Percentiles rank a stretch among this genome's conserved stretches.
phyloP scores from a whole-genome alignment of 2,113 vertebrate species.

The Hippolais icterina region DNA sequence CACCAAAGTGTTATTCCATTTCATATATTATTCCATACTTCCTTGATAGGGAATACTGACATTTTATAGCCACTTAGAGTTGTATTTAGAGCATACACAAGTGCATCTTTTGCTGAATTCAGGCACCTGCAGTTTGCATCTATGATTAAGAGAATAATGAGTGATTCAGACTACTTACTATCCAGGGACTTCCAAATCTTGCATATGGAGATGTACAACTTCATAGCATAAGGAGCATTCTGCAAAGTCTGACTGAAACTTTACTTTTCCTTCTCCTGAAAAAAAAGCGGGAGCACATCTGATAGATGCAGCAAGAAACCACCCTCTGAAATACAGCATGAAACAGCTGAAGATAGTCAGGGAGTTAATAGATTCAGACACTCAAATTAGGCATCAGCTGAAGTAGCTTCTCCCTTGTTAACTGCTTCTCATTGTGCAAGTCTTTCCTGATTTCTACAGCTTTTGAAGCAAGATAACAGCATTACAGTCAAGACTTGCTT shows the following conservation, averaged over 20 bases:
- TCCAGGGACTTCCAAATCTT: background rate
- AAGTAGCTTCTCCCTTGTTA: background rate
- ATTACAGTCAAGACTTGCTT: background rate
- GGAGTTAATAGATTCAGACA: background rate
- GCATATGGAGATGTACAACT: background rate
- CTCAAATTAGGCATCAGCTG: background rate
- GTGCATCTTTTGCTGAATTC: background rate
- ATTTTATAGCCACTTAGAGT: conserved; percentile 4
- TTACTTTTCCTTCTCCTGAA: background rate
- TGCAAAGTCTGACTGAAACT: background rate
- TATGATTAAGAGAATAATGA: conserved; percentile 3
- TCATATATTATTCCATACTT: background rate
- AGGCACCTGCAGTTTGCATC: background rate
- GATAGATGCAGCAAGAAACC: background rate
- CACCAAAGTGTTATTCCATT: background rate
- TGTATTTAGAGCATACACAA: background rate
- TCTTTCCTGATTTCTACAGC: background rate
- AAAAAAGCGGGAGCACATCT: background rate
- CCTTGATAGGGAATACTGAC: background rate
- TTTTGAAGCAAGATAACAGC: background rate
- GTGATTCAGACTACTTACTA: background rate
- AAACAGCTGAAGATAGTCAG: background rate
- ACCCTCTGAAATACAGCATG: background rate
- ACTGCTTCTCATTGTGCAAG: background rate
- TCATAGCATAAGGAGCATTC: background rate